These are phyloP conservation scores for Ciona savignyi DNA, from an alignment of 23 tunicate species.

Conservation along the genomic window DNA sequence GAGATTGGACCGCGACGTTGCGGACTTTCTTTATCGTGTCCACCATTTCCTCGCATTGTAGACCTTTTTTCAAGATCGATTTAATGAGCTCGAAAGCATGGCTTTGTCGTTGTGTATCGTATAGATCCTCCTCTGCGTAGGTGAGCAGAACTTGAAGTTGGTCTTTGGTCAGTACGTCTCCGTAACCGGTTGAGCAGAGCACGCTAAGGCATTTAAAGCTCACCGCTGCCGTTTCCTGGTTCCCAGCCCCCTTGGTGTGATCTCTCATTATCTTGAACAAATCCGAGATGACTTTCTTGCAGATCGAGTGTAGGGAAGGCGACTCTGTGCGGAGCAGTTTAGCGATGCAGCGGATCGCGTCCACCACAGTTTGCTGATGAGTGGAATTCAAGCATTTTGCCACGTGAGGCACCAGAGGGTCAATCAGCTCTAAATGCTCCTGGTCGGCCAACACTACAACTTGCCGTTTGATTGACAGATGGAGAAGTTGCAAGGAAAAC, in stretches of 20 bases:
- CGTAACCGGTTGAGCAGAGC: slow-evolving; percentile 47
- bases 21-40: slow-evolving; percentile 51
- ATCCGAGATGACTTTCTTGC: slow-evolving; percentile 13
- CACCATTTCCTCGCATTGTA: slow-evolving; percentile 35
- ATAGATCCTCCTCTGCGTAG: slow-evolving; percentile 81
- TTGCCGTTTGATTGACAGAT: slow-evolving; percentile 24
- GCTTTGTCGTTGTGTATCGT: slow-evolving; percentile 51
- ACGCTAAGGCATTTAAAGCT: slow-evolving; percentile 70
- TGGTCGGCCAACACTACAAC: slow-evolving; percentile 19
- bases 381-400: slow-evolving; percentile 36
- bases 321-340: slow-evolving; percentile 21
- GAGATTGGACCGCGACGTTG: slow-evolving; percentile 57
- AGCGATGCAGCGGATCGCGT: slow-evolving; percentile 47
- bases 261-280: slow-evolving; percentile 53
- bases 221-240: slow-evolving; percentile 39
- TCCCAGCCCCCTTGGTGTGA: slow-evolving; percentile 54
- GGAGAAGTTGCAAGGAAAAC: slow-evolving; percentile 66
- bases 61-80: slow-evolving; percentile 55
- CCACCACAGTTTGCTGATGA: slow-evolving; percentile 50
- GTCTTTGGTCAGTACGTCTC: slow-evolving; percentile 29
- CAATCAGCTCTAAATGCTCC: slow-evolving; percentile 58
- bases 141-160: slow-evolving; percentile 60
- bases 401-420: slow-evolving; percentile 39
- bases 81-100: slow-evolving; percentile 65
- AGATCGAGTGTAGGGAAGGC: slow-evolving; percentile 21